Percentiles rank a stretch among this genome's conserved stretches.
Conservation (phyloP, 1,140 invertebrate genomes). For the Bombus haemorrhoidalis region DNA sequence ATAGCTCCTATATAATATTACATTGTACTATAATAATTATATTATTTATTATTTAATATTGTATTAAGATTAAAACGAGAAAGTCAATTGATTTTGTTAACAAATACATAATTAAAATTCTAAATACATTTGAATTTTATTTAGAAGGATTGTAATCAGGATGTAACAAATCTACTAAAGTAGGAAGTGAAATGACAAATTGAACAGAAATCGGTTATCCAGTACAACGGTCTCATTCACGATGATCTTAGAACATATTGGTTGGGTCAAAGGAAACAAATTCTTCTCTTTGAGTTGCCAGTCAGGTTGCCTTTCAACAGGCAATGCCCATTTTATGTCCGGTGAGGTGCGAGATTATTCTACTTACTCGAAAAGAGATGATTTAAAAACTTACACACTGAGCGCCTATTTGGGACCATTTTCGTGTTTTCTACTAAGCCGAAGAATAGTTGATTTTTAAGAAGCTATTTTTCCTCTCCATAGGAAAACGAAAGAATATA, state of each 20-base stretch:
- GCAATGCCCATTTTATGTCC: conserved; percentile 19
- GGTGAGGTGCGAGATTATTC: conserved; percentile 13
- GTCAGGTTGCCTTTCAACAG: conserved; percentile 17
- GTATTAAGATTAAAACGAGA: too few species aligned
- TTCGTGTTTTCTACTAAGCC: neutral
- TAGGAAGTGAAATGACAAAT: conserved; percentile 1
- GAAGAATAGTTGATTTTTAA: neutral
- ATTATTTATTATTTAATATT: too few species aligned
- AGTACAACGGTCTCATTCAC: neutral
- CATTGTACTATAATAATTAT: too few species aligned
- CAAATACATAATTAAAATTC: neutral
- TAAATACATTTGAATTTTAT: neutral
- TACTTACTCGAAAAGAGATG: neutral
- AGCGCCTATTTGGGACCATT: neutral
- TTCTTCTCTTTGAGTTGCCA: conserved; percentile 10
- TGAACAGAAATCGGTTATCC: conserved; percentile 22
- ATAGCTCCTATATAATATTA: too few species aligned
- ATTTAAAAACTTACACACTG: neutral
- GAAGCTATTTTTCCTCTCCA: neutral
- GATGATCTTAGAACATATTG: neutral
- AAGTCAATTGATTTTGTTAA: neutral
- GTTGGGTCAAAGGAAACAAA: neutral
- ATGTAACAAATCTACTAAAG: neutral
- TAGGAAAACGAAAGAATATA: too few species aligned
- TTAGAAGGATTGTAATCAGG: neutral